Base-by-base conservation (phyloP, 2,113 vertebrate genomes). In the Centrocercus urophasianus region DNA sequence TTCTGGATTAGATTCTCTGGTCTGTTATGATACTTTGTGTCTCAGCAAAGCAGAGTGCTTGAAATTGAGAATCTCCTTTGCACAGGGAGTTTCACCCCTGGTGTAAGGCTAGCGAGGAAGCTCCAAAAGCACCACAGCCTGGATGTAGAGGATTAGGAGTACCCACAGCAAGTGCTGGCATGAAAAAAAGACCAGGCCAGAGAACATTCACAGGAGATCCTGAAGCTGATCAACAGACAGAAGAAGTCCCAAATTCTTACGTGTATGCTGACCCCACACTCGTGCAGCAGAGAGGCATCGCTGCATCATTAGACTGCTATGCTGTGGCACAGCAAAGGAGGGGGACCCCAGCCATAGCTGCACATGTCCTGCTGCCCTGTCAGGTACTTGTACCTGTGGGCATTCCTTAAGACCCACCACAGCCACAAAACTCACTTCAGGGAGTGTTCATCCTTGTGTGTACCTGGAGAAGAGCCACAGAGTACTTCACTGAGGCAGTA, bases 1-100 rank as follows among this genome's bases (percentile, higher is more conserved):
- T 83, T 73, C 79, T 92, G 81, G 72, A 79, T 77, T 67, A 59
- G 67, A 74, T 83, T 66, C 64, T 75, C 28, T 38, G 50, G 32
- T 66, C 75, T 88, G 81, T 73, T 95, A 96, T 79, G 64, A 74
- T 70, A 82, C 43, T 94, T 93, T 48, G 47, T 43, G 45, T 72
- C 67, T 92, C 88, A 86, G 67, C 45, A 80, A 88, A 79, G 61
- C 34, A 64, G 70, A 88, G 52, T 3, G 3, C 27, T 84, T 52
- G 47, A 64, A 94, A 78, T 10, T 63, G 61, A 91, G 34, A 64
- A 45, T 40, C 38, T 76, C 22, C 20, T 25, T 83, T 48, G 20
- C 2, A 1, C 24, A 81, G 34, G 10, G 70, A 77, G 93, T 74
- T 32, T 88, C 78, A 85, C 83, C 76, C 54, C 48, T 78, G 36